Base-by-base conservation (phyloP, 2,888 invertebrate genomes). In the Tetheella fluctuosa region DNA sequence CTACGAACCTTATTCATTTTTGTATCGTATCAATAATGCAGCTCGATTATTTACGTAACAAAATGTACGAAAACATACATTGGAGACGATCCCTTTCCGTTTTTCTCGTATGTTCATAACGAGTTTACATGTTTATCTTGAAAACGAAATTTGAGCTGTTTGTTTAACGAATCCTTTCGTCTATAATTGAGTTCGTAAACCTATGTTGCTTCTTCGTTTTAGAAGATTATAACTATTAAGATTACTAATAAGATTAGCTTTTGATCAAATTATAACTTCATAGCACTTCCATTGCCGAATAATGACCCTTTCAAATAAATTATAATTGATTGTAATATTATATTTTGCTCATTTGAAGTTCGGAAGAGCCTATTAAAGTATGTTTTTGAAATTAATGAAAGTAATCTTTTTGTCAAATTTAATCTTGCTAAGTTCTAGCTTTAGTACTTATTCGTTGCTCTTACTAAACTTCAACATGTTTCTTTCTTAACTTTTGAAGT, bases 1-100 rank as follows among this genome's bases (percentile, higher is more conserved):
- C 74, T 69, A 34, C 60, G 69, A 76, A 80, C 79, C 78, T 77
- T 77, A 70, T 77, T 79, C 70, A 70, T 65, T 71, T 74, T 68
- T 69, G 69, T 73, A 79, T 79, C 64, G 73, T 71, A 77, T 79
- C 80, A 70, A 82, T 78, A 76, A 73, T 77, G 78, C 70, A 68
- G 68, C 67, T 57, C 69, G 62, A 76, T 77, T 78, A 74, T 71
- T 62, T 59, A 64, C 59, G 69, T 65, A 68, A 68, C 64, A 65
- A 62, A 74, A 73, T 76, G 72, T 75, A 76, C 68, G 65, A 20
- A 20, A 48, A 34, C 34, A 37, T 55, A 23, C 34, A 55, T 55
- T 37, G 23, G 12, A 55, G 15, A n/a, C 17, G 34, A 55, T 13
- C 37, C 55, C 28, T 53, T 25, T 25, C 23, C 53, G 28, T 53